These are phyloP conservation scores for Sisor rabdophorus DNA, from an alignment of 2,113 vertebrate species.

Conservation along the genomic window DNA sequence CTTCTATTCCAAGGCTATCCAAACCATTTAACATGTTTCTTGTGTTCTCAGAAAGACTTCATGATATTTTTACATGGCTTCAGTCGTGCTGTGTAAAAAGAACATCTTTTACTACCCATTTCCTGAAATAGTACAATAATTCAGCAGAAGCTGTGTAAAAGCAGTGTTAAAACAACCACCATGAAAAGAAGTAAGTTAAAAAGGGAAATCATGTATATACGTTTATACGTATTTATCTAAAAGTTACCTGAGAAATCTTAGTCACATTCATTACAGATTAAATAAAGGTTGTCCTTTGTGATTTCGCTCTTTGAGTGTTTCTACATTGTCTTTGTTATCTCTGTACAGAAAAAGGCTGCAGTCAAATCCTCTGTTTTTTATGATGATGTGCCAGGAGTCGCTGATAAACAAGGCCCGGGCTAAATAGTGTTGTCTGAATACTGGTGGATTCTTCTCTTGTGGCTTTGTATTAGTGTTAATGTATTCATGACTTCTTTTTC, in stretches of 20 bases:
- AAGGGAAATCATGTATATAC: too few species aligned
- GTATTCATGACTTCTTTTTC: neutral
- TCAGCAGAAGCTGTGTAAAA: too few species aligned
- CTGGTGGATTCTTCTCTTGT: neutral
- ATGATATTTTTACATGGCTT: neutral
- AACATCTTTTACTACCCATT: too few species aligned
- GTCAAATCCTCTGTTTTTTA: slow-evolving; percentile 16
- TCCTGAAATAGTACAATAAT: too few species aligned
- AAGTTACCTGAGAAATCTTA: slow-evolving; percentile 13
- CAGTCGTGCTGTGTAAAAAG: neutral
- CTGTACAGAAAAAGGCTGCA: slow-evolving; percentile 2
- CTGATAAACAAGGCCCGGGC: slow-evolving; percentile 7
- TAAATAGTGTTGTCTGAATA: neutral
- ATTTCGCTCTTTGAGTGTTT: neutral
- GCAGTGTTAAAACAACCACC: too few species aligned
- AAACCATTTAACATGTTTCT: neutral
- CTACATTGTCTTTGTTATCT: neutral
- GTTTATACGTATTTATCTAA: neutral
- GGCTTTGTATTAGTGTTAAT: neutral
- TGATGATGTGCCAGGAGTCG: slow-evolving; percentile 1
- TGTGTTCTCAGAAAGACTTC: neutral
- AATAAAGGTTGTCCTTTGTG: neutral
- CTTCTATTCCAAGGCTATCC: neutral
- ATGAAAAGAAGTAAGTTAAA: too few species aligned
- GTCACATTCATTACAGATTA: slow-evolving; percentile 2